These are phyloP conservation scores for Dolichallabes microphthalmus DNA, from an alignment of 2,113 vertebrate species.

Conservation along the genomic window DNA sequence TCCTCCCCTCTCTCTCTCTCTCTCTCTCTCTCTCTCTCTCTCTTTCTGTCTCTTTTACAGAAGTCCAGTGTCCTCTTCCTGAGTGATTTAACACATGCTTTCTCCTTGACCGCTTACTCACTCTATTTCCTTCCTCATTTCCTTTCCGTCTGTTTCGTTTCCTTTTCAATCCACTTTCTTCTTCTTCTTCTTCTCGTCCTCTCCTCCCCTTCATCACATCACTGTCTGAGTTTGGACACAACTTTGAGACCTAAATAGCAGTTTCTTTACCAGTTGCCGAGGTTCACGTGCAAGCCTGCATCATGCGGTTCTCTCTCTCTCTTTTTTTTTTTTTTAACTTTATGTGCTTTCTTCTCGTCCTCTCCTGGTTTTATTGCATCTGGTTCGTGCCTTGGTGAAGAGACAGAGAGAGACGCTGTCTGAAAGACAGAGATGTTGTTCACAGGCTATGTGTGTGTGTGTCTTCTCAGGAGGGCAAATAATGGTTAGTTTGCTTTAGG, in stretches of 20 bases:
- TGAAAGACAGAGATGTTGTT: constrained; percentile 35
- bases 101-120: constrained; percentile 23
- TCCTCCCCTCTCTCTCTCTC: constrained; percentile 5
- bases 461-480: constrained; percentile 40
- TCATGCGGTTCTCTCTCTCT: constrained; percentile 55
- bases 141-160: background rate
- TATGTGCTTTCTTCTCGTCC: constrained; percentile 45
- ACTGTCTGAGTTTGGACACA: constrained; percentile 30
- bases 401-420: background rate
- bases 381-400: constrained; percentile 40
- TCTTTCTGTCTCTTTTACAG: constrained; percentile 11
- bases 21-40: constrained; percentile 14
- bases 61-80: constrained; percentile 30
- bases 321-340: constrained; percentile 32
- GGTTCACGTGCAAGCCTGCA: constrained; percentile 35
- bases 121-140: background rate
- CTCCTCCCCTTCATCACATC: background rate
- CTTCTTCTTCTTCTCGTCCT: constrained; percentile 31
- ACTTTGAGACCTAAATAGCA: background rate
- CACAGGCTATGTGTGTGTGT: constrained; percentile 15
- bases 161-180: constrained; percentile 24
- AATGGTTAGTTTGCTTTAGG: constrained; percentile 42
- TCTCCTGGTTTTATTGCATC: constrained; percentile 64
- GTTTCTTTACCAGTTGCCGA: constrained; percentile 45
- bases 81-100: constrained; percentile 50